A percentile compares a stretch with the other conserved stretches of the same genome.
Evolutionary conservation across 2,797 vertebrate genomes (phyloP).

Genomic region (Trichosurus vulpecula): DNA sequence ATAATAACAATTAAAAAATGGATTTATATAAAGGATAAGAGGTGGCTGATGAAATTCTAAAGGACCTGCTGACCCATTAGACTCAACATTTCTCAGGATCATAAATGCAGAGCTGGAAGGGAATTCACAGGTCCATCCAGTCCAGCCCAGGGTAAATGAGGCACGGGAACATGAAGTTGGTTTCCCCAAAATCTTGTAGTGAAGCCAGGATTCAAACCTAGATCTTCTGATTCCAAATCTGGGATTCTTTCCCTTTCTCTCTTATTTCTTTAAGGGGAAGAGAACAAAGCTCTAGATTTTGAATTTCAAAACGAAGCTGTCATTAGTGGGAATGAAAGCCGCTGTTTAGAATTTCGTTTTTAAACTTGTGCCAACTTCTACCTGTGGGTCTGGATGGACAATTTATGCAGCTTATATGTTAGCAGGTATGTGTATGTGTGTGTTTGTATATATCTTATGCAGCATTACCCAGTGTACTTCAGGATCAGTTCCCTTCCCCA

Average conservation of each 20-base stretch:
- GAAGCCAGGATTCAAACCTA: neutral
- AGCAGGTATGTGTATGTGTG: neutral
- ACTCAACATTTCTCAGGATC: neutral
- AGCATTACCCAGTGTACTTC: neutral
- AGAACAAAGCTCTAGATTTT: neutral
- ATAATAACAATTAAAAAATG: neutral
- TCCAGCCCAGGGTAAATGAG: neutral
- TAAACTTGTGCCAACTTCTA: neutral
- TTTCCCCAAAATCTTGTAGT: neutral
- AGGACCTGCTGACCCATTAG: too few relatives aligned
- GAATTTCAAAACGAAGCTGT: neutral
- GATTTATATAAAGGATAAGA: neutral
- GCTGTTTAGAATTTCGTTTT: neutral
- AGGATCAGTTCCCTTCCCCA: neutral
- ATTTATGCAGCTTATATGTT: neutral
- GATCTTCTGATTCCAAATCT: neutral
- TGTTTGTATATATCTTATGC: neutral
- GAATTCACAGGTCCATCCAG: neutral
- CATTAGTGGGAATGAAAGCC: neutral
- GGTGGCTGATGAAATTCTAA: too few relatives aligned
- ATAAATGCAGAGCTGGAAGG: neutral
- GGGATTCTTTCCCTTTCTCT: neutral
- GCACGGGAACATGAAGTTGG: neutral
- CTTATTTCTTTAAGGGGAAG: neutral
- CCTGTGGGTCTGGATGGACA: neutral